Conservation (phyloP, 1,140 invertebrate species). For the Yoshiicerus persimilis region DNA sequence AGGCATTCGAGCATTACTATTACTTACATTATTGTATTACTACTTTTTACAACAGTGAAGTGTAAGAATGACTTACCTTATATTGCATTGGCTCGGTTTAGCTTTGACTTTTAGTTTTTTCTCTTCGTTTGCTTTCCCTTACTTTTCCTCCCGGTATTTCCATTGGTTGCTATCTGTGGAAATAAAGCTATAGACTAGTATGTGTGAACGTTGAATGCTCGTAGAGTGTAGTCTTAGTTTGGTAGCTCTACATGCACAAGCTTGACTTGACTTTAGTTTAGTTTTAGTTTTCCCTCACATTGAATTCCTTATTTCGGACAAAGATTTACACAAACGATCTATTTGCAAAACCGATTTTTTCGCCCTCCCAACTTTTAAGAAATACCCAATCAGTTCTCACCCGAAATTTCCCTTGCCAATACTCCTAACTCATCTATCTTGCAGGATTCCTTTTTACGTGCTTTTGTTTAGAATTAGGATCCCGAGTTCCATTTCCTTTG, state of each 20-base stretch:
- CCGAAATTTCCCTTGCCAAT: conserved; percentile 47
- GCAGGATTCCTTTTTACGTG: conserved; percentile 43
- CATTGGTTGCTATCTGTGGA: background rate
- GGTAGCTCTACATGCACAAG: background rate
- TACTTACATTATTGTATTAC: background rate
- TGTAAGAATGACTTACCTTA: background rate
- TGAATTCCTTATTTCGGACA: conserved; percentile 46
- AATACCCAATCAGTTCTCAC: conserved; percentile 44
- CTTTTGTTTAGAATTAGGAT: conserved; percentile 47
- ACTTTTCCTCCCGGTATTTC: background rate
- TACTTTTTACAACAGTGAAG: background rate
- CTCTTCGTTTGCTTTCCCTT: background rate
- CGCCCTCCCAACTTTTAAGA: conserved; percentile 29
- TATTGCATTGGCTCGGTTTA: background rate
- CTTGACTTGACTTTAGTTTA: background rate
- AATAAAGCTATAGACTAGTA: background rate
- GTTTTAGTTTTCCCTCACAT: conserved; percentile 27
- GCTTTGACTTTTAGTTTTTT: background rate
- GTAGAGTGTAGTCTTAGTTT: background rate
- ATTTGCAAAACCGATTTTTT: conserved; percentile 48
- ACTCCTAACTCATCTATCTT: conserved; percentile 47
- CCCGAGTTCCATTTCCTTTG: conserved; percentile 21
- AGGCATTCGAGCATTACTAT: background rate
- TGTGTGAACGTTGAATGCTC: too few species aligned
- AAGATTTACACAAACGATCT: conserved; percentile 49